Evolutionary conservation across 2,888 invertebrate genomes (phyloP).

Genomic region (Geophilus truncorum): DNA sequence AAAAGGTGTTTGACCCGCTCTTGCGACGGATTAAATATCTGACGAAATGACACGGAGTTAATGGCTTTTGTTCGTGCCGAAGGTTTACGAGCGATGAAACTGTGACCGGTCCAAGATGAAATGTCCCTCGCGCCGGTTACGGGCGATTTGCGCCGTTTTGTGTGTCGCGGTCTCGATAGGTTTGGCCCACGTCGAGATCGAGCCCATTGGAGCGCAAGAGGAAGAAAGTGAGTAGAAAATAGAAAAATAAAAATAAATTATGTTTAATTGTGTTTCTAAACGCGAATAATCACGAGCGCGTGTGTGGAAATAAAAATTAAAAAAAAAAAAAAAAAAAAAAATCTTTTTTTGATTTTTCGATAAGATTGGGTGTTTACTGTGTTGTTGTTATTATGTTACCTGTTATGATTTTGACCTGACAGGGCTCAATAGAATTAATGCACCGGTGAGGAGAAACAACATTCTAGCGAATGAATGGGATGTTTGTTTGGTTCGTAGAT

Average conservation of each 20-base stretch:
- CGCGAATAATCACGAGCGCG: too few relatives aligned
- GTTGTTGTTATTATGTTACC: not conserved
- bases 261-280: too few relatives aligned
- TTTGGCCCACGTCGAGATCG: not conserved
- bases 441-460: too few relatives aligned
- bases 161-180: not conserved
- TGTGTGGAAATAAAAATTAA: too few relatives aligned
- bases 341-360: too few relatives aligned
- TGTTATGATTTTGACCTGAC: too few relatives aligned
- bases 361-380: not conserved
- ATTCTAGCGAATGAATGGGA: too few relatives aligned
- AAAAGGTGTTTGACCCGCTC: not conserved
- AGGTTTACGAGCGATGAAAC: not conserved
- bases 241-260: not conserved
- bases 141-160: not conserved
- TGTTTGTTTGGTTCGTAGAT: too few relatives aligned
- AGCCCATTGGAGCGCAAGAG: not conserved
- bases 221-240: not conserved
- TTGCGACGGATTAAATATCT: not conserved
- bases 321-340: too few relatives aligned
- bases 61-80: too few relatives aligned
- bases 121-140: not conserved
- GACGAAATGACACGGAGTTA: too few relatives aligned
- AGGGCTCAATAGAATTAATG: too few relatives aligned
- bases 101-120: not conserved